These are phyloP conservation scores for Atta texana DNA, from an alignment of 1,140 invertebrate species.

Conservation along the genomic window DNA sequence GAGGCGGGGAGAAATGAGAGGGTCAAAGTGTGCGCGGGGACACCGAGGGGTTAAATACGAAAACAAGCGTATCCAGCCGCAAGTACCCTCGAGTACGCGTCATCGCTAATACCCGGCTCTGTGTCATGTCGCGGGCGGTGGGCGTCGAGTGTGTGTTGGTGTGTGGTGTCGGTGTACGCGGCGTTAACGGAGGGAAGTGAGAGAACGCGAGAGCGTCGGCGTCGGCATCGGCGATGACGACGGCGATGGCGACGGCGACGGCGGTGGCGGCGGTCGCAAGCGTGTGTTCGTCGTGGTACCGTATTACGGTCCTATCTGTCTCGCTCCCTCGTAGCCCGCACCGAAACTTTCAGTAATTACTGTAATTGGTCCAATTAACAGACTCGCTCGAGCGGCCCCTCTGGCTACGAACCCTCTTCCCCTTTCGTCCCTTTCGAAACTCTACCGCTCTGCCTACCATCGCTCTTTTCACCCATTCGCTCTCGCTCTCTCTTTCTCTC, in stretches of 20 bases:
- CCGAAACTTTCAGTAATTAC: conserved; percentile 87
- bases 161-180: conserved; percentile 54
- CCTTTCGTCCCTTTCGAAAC: conserved; percentile 46
- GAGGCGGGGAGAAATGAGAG: conserved; percentile 38
- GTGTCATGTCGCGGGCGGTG: conserved; percentile 71
- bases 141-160: conserved; percentile 70
- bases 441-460: conserved; percentile 47
- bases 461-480: conserved; percentile 43
- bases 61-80: conserved; percentile 78
- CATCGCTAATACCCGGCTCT: conserved; percentile 81
- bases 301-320: conserved; percentile 80
- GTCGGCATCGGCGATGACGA: not conserved
- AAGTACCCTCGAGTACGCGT: conserved; percentile 77
- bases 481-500: not conserved
- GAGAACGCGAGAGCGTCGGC: conserved; percentile 64
- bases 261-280: conserved; percentile 62
- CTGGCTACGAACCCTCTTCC: conserved; percentile 56
- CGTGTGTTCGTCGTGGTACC: conserved; percentile 77
- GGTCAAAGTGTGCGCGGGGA: conserved; percentile 53
- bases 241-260: conserved; percentile 5
- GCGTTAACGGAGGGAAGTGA: conserved; percentile 60
- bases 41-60: conserved; percentile 73
- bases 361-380: conserved; percentile 87
- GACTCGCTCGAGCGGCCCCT: conserved; percentile 84
- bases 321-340: conserved; percentile 78